Conservation (phyloP, 2,888 invertebrate genomes). For the Dastarcus helophoroides region DNA sequence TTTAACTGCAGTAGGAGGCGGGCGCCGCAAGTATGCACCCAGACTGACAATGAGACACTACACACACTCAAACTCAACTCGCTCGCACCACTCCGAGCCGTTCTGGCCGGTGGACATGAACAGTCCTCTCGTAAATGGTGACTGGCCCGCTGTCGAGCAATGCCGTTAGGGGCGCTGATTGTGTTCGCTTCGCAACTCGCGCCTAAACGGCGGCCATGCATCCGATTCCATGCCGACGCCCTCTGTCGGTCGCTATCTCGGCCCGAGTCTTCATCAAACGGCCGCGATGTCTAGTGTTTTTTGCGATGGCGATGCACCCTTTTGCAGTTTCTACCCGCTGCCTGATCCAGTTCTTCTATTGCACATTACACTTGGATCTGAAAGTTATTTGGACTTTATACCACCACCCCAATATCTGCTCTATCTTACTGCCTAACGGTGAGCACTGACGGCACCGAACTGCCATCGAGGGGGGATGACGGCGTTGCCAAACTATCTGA, state of each 20-base stretch:
- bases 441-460: too few species aligned
- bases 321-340: too few species aligned
- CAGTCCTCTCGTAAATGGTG: constrained; percentile 28
- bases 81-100: constrained; percentile 34
- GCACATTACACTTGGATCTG: too few species aligned
- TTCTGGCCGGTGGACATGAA: constrained; percentile 33
- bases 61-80: constrained; percentile 33
- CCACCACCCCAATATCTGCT: too few species aligned
- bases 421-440: too few species aligned
- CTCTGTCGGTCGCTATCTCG: neutral
- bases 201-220: constrained; percentile 2
- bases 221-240: neutral
- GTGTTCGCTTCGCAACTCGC: neutral
- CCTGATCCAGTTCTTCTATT: too few species aligned
- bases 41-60: constrained; percentile 27
- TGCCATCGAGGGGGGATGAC: too few species aligned
- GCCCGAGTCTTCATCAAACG: neutral
- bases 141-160: constrained; percentile 18
- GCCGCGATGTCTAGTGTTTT: too few species aligned
- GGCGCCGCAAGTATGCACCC: constrained; percentile 32
- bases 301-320: too few species aligned
- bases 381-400: too few species aligned
- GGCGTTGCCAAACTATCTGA: too few species aligned
- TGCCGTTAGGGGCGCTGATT: constrained; percentile 21
- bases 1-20: constrained; percentile 30